Base-by-base conservation (phyloP, 2,888 invertebrate species). In the Plagiodera versicolora region DNA sequence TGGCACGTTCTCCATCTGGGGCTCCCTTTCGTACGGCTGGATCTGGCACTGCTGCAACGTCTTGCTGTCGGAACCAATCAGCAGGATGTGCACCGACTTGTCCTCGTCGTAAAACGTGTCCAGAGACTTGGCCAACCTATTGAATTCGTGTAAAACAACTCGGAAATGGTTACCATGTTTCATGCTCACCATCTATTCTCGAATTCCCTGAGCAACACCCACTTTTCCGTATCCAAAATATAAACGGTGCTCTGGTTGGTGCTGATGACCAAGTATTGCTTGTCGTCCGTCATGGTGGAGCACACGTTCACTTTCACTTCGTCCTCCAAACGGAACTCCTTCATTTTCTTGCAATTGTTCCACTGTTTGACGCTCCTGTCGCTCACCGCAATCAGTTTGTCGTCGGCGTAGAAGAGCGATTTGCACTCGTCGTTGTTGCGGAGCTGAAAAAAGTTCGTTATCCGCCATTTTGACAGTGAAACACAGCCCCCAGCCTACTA, bases 231-330 rank as follows among this genome's bases (percentile, higher is more conserved):
- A 61, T 80, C 72, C 76, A 79, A 81, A 57, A 83, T 77, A 46
- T 75, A 77, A 24, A 83, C 76, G n/a, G 73, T 77, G 48, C 79
- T 77, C 58, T 76, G 75, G 3, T 79, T 77, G 50, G 81, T 80
- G 14, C 78, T 80, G 46, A 78, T 73, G 44, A 83, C 77, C 52
- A 83, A 71, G 68, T 80, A 82, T 45, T 75, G 70, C 1, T 79
- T 79, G 67, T 83, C 82, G 39, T 78, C 52, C 5, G 70, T 68
- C n/a, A 68, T 32, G 11, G 67, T 65, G 1, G 66, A 63, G 24
- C 67, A 68, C 32, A 67, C 51, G 45, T 65, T 61, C 3, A 55
- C 51, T 16, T 60, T 56, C 16, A 39, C 49, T 8, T 32, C 28
- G 8, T 55, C 60, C 2, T 47, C 28, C 8, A 56, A 51, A 14